A percentile compares a stretch with the other conserved stretches of the same genome.
phyloP scores from a whole-genome alignment of 2,113 vertebrate species.

The Brachypteracias leptosomus region DNA sequence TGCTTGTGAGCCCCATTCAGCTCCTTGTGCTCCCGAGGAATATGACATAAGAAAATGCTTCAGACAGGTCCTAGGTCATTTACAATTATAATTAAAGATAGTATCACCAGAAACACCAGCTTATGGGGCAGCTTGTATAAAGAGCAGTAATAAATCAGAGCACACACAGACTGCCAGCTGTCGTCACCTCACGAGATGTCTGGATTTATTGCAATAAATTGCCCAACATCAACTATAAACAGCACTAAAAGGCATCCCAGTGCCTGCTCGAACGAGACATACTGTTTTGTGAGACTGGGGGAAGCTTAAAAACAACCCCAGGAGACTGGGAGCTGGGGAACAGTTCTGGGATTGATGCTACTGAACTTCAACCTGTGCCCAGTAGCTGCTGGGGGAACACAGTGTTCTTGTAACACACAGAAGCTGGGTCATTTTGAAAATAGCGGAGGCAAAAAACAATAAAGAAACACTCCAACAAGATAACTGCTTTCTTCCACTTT shows the following conservation, averaged over 20 bases:
- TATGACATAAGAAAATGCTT: neutral
- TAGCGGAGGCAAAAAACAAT: neutral
- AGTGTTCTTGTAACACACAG: neutral
- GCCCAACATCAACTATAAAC: neutral
- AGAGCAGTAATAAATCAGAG: neutral
- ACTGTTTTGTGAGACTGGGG: neutral
- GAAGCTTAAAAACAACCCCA: neutral
- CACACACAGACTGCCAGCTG: neutral
- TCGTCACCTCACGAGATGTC: neutral
- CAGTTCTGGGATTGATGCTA: neutral
- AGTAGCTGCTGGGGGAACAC: neutral
- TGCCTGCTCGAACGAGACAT: neutral
- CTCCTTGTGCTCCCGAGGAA: fast-evolving
- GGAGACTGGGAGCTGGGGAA: neutral
- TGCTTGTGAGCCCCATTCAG: fast-evolving
- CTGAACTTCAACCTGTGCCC: neutral
- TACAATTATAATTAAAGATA: neutral
- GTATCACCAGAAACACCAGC: neutral
- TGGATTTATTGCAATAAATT: neutral
- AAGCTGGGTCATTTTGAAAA: neutral
- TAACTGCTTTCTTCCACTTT: neutral
- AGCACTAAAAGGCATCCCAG: neutral
- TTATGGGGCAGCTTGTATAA: neutral
- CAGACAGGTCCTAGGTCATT: neutral
- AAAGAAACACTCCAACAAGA: neutral